These are phyloP conservation scores for Phalangium opilio DNA, from an alignment of 2,888 invertebrate species.

Conservation along the genomic window DNA sequence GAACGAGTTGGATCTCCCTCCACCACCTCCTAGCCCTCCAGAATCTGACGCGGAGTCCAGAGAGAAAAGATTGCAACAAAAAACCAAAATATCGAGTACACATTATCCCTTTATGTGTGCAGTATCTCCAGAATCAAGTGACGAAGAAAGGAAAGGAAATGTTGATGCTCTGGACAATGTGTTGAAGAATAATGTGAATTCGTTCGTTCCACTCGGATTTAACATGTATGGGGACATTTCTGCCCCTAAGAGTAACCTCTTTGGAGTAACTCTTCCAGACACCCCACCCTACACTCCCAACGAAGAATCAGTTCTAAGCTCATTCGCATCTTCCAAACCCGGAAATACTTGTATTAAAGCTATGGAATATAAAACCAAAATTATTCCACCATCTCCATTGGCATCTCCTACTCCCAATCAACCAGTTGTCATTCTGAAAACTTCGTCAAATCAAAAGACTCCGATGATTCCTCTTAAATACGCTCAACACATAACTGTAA, in stretches of 20 bases:
- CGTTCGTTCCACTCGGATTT: not conserved
- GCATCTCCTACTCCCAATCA: not conserved
- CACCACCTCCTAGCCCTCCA: slow-evolving; percentile 11
- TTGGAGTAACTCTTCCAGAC: not conserved
- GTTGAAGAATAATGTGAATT: not conserved
- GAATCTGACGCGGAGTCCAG: slow-evolving; percentile 14
- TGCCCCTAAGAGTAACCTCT: not conserved
- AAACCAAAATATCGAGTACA: slow-evolving; percentile 70
- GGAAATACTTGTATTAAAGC: too few species aligned
- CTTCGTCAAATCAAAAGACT: not conserved
- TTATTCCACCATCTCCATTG: not conserved
- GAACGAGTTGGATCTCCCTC: slow-evolving; percentile 5
- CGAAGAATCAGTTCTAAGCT: not conserved
- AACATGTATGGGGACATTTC: slow-evolving; percentile 1
- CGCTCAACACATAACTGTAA: slow-evolving; percentile 17
- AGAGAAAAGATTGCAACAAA: slow-evolving; percentile 63
- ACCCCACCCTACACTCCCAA: not conserved
- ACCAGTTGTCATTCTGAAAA: not conserved
- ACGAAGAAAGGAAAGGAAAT: slow-evolving; percentile 44
- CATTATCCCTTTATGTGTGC: slow-evolving; percentile 85
- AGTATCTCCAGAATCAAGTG: slow-evolving; percentile 42
- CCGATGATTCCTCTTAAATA: slow-evolving; percentile 16
- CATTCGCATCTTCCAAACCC: not conserved
- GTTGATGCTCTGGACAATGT: too few species aligned
- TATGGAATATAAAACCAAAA: too few species aligned